Conservation (phyloP, 2,797 vertebrate genomes). For the Lophura swinhoii region DNA sequence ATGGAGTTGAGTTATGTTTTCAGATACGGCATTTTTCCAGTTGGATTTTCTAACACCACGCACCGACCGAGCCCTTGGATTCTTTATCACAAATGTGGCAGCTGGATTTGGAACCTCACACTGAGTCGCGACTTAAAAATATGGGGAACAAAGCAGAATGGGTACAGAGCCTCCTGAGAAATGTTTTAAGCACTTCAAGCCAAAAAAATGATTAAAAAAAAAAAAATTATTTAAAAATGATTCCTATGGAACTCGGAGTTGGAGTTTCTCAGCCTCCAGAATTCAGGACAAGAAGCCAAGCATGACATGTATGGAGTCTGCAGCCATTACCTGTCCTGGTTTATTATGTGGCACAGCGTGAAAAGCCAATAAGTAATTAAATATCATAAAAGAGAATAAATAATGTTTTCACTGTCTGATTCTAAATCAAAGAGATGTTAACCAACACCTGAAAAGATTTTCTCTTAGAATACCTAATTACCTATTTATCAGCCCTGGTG, state of each 20-base stretch:
- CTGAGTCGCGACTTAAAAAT: background rate
- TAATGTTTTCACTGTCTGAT: background rate
- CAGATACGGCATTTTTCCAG: background rate
- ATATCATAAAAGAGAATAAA: background rate
- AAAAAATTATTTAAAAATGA: background rate
- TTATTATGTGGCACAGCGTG: background rate
- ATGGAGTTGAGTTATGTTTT: background rate
- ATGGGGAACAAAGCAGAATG: background rate
- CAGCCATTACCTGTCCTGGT: background rate
- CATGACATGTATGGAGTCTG: background rate
- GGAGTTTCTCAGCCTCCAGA: background rate
- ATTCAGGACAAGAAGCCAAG: background rate
- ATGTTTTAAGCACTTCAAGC: background rate
- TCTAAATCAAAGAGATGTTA: background rate
- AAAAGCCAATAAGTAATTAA: constrained; percentile 14
- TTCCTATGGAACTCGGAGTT: background rate
- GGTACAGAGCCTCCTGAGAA: background rate
- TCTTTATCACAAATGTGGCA: rapidly evolving
- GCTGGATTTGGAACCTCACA: background rate
- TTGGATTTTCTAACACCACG: background rate
- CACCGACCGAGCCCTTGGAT: rapidly evolving
- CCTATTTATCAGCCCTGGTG: too few species aligned
- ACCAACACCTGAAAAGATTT: background rate
- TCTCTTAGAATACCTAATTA: background rate
- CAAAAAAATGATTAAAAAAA: too few species aligned